Percentiles rank a stretch among this genome's conserved stretches.
These are phyloP conservation scores for Oncorhynchus mykiss DNA, from an alignment of 2,113 vertebrate species.

Conservation along the genomic window DNA sequence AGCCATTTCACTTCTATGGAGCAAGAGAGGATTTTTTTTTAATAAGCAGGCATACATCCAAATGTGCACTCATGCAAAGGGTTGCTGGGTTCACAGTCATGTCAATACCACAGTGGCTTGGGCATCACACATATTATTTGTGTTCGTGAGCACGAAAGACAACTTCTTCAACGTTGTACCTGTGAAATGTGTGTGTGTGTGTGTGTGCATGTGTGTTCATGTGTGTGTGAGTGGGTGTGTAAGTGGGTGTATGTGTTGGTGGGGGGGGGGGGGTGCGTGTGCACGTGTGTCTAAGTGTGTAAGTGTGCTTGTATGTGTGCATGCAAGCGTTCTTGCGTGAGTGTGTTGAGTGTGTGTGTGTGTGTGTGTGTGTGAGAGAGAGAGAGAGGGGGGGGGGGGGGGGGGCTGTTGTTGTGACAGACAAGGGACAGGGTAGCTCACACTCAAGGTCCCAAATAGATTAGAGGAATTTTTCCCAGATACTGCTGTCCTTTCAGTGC, in stretches of 20 bases:
- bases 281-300: not conserved
- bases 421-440: slow-evolving; percentile 51
- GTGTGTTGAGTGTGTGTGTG: not conserved
- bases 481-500: slow-evolving; percentile 51
- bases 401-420: slow-evolving; percentile 41
- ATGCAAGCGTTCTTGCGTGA: not conserved
- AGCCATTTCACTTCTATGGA: not conserved
- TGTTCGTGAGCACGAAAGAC: too few relatives aligned
- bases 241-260: not conserved
- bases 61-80: too few relatives aligned
- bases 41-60: not conserved
- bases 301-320: not conserved
- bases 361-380: slow-evolving; percentile 1
- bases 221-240: slow-evolving; percentile 5
- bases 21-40: not conserved
- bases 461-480: slow-evolving; percentile 59
- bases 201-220: not conserved
- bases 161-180: too few relatives aligned
- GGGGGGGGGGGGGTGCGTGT: not conserved
- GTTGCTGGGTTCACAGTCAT: too few relatives aligned
- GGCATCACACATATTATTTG: too few relatives aligned
- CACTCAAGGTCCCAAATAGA: slow-evolving; percentile 67
- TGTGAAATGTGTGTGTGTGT: not conserved
- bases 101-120: too few relatives aligned
- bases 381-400: too few relatives aligned